phyloP scores from a whole-genome alignment of 2,113 vertebrate genomes.

The Ciconia maguari region DNA sequence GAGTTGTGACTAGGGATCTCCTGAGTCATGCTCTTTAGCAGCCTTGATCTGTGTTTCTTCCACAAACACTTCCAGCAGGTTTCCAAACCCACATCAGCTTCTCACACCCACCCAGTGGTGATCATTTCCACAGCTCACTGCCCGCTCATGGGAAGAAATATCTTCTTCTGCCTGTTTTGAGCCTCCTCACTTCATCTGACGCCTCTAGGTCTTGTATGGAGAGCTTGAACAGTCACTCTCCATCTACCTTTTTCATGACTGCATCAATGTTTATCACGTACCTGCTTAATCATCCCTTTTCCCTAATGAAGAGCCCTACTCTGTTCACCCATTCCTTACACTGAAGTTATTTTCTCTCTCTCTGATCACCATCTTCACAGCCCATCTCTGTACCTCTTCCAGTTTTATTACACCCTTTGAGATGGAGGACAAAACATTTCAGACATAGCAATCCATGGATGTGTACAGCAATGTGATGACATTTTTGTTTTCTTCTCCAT shows the following conservation, averaged over 20 bases:
- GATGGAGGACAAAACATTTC: neutral
- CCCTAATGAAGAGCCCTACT: neutral
- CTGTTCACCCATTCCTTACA: neutral
- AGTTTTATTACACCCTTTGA: neutral
- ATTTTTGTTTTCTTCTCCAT: neutral
- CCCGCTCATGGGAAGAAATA: neutral
- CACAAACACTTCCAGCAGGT: slow-evolving; percentile 20
- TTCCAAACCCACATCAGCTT: slow-evolving; percentile 6
- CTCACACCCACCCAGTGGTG: slow-evolving; percentile 27
- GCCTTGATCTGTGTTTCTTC: neutral
- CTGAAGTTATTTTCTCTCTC: neutral
- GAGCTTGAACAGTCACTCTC: neutral
- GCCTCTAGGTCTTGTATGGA: neutral
- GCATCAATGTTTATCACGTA: neutral
- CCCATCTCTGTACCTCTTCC: neutral
- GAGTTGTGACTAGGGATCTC: neutral
- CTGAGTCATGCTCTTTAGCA: neutral
- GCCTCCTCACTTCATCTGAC: slow-evolving; percentile 35
- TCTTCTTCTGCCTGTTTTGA: neutral
- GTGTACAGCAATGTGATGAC: neutral
- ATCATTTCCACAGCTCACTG: slow-evolving; percentile 24
- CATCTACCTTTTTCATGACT: neutral
- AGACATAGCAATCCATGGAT: neutral
- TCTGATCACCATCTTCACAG: neutral
- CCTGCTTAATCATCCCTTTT: neutral